Conservation (phyloP, 2,888 invertebrate species). For the Keiferia lycopersicella region DNA sequence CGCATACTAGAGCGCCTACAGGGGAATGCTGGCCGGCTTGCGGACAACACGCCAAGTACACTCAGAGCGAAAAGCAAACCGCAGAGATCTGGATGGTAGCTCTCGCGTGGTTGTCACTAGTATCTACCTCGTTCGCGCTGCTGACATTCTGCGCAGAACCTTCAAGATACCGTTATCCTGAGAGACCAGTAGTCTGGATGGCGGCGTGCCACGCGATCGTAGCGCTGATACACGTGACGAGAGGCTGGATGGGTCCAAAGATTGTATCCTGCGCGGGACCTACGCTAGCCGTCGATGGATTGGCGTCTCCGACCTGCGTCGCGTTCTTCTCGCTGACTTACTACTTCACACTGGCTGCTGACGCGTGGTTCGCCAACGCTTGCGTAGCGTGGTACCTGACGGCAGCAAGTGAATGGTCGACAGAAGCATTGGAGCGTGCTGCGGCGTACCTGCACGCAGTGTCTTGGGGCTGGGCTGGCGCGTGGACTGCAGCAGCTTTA, state of each 20-base stretch:
- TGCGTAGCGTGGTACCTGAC: conserved; percentile 95
- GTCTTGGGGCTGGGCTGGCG: conserved; percentile 93
- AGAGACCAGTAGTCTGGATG: conserved; percentile 94
- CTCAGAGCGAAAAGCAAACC: conserved; percentile 84
- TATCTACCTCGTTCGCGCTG: conserved; percentile 91
- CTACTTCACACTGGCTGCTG: conserved; percentile 89
- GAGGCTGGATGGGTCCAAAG: conserved; percentile 82
- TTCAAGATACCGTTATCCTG: conserved; percentile 94
- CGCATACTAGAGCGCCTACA: conserved; percentile 80
- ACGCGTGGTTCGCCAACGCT: conserved; percentile 94
- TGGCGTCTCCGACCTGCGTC: conserved; percentile 83
- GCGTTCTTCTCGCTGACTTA: conserved; percentile 88
- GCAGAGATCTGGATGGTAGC: conserved; percentile 88
- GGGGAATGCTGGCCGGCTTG: conserved; percentile 85
- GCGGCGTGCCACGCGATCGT: conserved; percentile 93
- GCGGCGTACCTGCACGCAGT: conserved; percentile 92
- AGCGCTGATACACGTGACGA: conserved; percentile 87
- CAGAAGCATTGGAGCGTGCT: conserved; percentile 93
- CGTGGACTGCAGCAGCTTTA: conserved; percentile 91
- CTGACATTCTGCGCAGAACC: conserved; percentile 95
- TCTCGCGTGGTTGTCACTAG: conserved; percentile 88
- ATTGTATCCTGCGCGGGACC: conserved; percentile 60
- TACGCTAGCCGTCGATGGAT: conserved; percentile 72
- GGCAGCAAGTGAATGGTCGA: conserved; percentile 96
- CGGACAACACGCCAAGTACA: conserved; percentile 85